A percentile compares a stretch with the other conserved stretches of the same genome.
These are phyloP conservation scores for Flexamia atlantica DNA, from an alignment of 2,888 invertebrate species.

Conservation along the genomic window DNA sequence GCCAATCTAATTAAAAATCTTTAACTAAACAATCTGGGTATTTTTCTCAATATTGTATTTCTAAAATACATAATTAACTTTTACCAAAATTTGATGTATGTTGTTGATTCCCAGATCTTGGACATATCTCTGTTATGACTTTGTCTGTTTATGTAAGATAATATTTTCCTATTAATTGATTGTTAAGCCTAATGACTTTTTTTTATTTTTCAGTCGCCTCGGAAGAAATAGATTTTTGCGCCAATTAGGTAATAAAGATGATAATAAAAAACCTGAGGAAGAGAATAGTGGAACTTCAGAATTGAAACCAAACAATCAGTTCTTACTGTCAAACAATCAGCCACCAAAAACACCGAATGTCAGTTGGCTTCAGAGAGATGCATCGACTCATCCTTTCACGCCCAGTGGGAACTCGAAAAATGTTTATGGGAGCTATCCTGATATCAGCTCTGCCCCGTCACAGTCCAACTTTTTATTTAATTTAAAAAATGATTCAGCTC, in stretches of 20 bases:
- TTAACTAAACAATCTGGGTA: too few relatives aligned
- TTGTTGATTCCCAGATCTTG: too few relatives aligned
- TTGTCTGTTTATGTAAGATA: too few relatives aligned
- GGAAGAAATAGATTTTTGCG: constrained; percentile 31
- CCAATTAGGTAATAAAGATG: constrained; percentile 6
- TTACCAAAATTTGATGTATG: too few relatives aligned
- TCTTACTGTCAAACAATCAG: not conserved
- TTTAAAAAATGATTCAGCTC: constrained; percentile 24
- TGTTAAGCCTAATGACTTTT: not conserved
- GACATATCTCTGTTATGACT: too few relatives aligned
- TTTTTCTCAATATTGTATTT: too few relatives aligned
- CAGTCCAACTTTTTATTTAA: constrained; percentile 41
- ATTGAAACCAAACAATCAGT: not conserved
- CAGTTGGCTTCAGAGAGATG: constrained; percentile 20
- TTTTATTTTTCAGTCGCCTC: constrained; percentile 19
- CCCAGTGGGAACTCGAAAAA: not conserved
- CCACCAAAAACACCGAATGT: constrained; percentile 4
- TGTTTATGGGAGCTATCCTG: not conserved
- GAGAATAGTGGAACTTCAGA: not conserved
- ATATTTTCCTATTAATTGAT: too few relatives aligned
- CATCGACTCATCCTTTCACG: constrained; percentile 7
- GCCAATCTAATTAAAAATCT: too few relatives aligned
- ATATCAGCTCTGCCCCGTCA: not conserved
- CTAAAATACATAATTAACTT: too few relatives aligned
- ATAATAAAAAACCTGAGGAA: not conserved